Base-by-base conservation (phyloP, 2,888 invertebrate genomes). In the Eulithis prunata region DNA sequence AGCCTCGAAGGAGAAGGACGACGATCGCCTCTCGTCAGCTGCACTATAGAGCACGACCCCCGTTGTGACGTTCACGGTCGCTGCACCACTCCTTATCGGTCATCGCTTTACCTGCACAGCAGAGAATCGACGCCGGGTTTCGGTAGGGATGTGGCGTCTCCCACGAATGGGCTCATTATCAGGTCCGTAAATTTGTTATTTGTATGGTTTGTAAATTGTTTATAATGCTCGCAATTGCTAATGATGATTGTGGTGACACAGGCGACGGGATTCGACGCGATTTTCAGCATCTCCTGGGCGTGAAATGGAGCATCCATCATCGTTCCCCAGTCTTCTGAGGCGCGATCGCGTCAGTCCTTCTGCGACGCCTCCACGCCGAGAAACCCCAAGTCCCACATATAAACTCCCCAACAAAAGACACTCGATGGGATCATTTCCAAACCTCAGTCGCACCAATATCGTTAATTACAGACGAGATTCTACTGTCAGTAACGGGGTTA, bases 1-100 rank as follows among this genome's bases (percentile, higher is more conserved):
- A 95, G 93, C 80, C 81, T 96, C 76, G 95, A 95, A 49, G 89
- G 87, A 49, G 88, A 87, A 78, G 90, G 91, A 60, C 86, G 91
- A 55, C 87, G 86, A 65, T 91, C 90, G 64, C 89, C 93, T 57
- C 71, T 88, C 60, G 92, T 92, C 74, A 91, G 87, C 82, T 93
- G 94, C 49, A 93, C 94, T 77, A 90, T 94, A 57, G 95, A 95
- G 75, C 89, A 90, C 77, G 93, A 93, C 84, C 91, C 93, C 70
- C 95, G 95, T 70, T 97, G 96, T 82, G 96, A 96, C 78, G 95
- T 96, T 45, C 96, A 96, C 84, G 96, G 96, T 51, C 87, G 92
- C 46, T 90, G 89, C 81, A 83, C 85, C 69, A 89, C 91, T 59
- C 89, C 91, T 21, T 87, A 91, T 71, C 83, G 90, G 64, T 92